Percentiles rank a stretch among this genome's conserved stretches.
Conservation (phyloP, 1,140 invertebrate genomes). For the Psix sp. region DNA sequence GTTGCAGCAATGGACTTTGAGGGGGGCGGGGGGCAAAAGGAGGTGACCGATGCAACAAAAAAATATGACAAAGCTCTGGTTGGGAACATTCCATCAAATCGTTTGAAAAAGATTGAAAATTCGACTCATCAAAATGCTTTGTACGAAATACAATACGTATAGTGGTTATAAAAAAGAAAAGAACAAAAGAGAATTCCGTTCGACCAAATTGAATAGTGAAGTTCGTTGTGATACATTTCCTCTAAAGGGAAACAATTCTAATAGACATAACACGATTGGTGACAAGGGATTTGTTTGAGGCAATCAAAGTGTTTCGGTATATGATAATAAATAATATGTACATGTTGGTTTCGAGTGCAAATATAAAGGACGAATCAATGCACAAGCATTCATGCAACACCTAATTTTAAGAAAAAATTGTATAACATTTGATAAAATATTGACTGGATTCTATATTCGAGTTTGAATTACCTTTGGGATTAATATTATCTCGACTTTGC, state of each 20-base stretch:
- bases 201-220: too few relatives aligned
- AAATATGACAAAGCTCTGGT: too few relatives aligned
- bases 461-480: conserved; percentile 71
- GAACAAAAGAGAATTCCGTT: too few relatives aligned
- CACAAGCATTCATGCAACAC: conserved; percentile 73
- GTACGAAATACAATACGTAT: too few relatives aligned
- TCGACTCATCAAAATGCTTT: too few relatives aligned
- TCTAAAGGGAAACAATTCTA: conserved; percentile 43
- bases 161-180: too few relatives aligned
- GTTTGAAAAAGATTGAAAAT: too few relatives aligned
- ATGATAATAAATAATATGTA: conserved; percentile 62
- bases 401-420: conserved; percentile 66
- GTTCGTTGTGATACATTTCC: conserved; percentile 28
- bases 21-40: too few relatives aligned
- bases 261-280: conserved; percentile 49
- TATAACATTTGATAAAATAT: conserved; percentile 58
- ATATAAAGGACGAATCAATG: conserved; percentile 53
- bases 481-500: conserved; percentile 74
- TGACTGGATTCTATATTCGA: conserved; percentile 70
- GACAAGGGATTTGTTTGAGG: conserved; percentile 32
- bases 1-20: too few relatives aligned
- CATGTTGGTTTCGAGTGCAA: conserved; percentile 64
- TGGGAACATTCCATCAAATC: too few relatives aligned
- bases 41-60: too few relatives aligned
- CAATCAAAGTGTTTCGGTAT: conserved; percentile 59